Evolutionary conservation across 1,140 invertebrate species (phyloP), one percentile per base, ranked within the genome.

Genomic region (Ganaspis sp.): DNA sequence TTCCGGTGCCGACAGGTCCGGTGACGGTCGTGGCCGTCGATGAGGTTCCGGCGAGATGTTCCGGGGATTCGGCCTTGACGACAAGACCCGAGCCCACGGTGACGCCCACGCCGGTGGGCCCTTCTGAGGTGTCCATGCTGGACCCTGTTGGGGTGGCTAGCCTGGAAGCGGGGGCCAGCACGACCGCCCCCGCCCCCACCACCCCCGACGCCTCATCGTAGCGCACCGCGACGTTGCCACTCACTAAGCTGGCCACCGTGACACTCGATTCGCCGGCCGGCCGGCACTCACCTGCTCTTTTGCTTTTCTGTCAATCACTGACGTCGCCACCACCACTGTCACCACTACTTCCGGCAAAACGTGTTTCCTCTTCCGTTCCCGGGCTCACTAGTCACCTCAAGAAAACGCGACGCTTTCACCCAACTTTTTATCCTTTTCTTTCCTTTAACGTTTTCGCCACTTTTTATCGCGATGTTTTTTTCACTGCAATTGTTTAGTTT

Each of bases 221-320:
- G 82, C 89, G 89, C 85, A 88, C 86, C 76, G 87, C 85, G 82
- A 89, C 85, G 87, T 86, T 89, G 81, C 85, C 88, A 85, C 87
- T 91, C 84, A 90, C 86, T 88, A 89, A 84, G 84, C 89, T 90
- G 84, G 89, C 87, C 89, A 90, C 89, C 85, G 87, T 89, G 86
- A 88, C 85, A 77, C 58, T 64, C 58, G 23, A 29, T 34, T 64
- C 77, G 74, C n/a, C 40, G 34, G 42, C 74, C 69, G 12, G 15
- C 76, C 72, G 78, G 75, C 72, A 79, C 73, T 75, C 49, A 75
- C 74, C 80, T 76, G 78, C 74, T 81, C 53, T 54, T 17, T 49
- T 21, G n/a, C 53, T 54, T 8, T 58, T 29, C 58, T 64, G 26
- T 29, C 58, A 64, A 64, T 64, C 26, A 64, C 26, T 64, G 23